Base-by-base conservation (phyloP, 2,888 invertebrate species). In the Polylopha cassiicola region DNA sequence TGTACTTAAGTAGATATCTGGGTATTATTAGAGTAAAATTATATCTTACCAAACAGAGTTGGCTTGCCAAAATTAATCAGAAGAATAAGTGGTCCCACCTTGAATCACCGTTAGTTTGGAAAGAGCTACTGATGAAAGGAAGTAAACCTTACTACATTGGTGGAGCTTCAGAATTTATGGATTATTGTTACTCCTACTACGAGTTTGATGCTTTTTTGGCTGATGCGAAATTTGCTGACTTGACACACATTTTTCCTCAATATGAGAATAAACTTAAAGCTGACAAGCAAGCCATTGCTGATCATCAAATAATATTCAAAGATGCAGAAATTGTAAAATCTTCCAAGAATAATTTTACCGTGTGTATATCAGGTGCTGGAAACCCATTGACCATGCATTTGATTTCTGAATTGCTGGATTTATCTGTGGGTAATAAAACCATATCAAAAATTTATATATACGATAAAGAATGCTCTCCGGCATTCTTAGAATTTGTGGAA, bases 181-280 rank as follows among this genome's bases (percentile, higher is more conserved):
- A 90, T 59, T 89, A 89, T 50, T 84, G 88, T 50, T 78, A 86
- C 61, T 86, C 89, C 18, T 90, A 89, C 65, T 90, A 90, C 51
- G 50, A 75, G 20, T 73, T 82, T 45, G 78, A 82, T 50, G 49
- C 61, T 4, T 77, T 72, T 50, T 47, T 78, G 29, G 50, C 67
- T 4, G 43, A 63, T 18, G 65, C 73, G 21, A 75, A 66, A 52
- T 67, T 72, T 39, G 58, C 68, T 43, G 60, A 61, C 9, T 51
- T 82, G 15, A 47, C 68, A 2, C 48, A 63, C 6, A 77, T 69
- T 38, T 58, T 61, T 43, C 39, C 47, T 15, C 80, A 82, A 45
- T 76, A 58, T 37, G 51, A 66, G 43, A 64, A 51, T 22, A 78
- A 73, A 50, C 3, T 67, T 3, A 56, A 55, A 37, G 37, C 44